Percentiles rank a stretch among this genome's conserved stretches.
phyloP scores from a whole-genome alignment of 1,140 invertebrate species.

The Leptinotarsa lineolata region DNA sequence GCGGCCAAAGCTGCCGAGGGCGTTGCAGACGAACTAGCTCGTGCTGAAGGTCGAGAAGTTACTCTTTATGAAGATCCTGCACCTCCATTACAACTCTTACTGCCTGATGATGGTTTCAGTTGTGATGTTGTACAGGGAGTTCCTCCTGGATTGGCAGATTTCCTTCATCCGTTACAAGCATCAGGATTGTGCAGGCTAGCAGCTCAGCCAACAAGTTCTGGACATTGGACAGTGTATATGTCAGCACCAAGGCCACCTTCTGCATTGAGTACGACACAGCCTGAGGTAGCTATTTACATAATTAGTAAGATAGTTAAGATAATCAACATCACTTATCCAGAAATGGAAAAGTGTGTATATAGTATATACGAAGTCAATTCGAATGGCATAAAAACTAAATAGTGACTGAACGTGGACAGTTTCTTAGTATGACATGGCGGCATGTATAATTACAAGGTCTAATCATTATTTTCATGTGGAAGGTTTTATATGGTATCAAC shows the following conservation, averaged over 20 bases:
- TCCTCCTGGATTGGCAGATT: conserved; percentile 90
- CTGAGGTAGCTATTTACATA: conserved; percentile 47
- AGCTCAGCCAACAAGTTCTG: conserved; percentile 86
- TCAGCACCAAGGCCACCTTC: conserved; percentile 62
- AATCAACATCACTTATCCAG: neutral
- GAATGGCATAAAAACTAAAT: no score
- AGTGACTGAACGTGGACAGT: no score
- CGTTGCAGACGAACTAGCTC: conserved; percentile 88
- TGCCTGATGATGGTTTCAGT: conserved; percentile 98
- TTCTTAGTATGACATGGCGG: no score
- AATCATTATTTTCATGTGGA: no score
- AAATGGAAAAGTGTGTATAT: no score
- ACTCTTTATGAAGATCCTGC: conserved; percentile 77
- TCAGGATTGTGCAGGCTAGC: conserved; percentile 87
- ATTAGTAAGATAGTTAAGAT: neutral
- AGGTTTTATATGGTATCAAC: no score
- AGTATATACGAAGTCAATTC: no score
- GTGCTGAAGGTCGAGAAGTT: conserved; percentile 83
- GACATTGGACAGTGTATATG: conserved; percentile 96
- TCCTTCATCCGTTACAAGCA: conserved; percentile 84
- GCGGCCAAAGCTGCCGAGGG: conserved; percentile 83
- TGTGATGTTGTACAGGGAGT: conserved; percentile 89
- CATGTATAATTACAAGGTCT: no score
- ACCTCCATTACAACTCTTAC: conserved; percentile 84
- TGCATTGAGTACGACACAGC: conserved; percentile 52